Evolutionary conservation across 30 jellyfish, hydroid and myxozoan genomes (phyloP).

Genomic region (Hydractinia echinata): DNA sequence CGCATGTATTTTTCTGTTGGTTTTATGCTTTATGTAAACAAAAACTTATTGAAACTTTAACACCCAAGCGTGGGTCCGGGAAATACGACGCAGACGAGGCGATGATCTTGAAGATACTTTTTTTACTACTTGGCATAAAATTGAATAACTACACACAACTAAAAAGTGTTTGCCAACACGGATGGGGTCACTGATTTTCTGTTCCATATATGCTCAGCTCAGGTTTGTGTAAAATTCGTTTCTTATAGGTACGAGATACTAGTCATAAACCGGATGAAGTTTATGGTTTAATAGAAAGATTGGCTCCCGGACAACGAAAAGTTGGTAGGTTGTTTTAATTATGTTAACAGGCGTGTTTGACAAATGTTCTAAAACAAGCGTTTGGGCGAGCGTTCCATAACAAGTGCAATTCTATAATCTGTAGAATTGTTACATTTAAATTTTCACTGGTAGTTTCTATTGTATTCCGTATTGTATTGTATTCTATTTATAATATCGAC

Average conservation of each 20-base stretch:
- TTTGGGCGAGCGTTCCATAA: background rate
- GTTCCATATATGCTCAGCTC: background rate
- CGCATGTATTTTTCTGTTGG: background rate
- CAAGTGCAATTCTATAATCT: background rate
- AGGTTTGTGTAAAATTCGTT: too few relatives aligned
- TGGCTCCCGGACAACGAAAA: constrained; percentile 95
- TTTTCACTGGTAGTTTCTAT: too few relatives aligned
- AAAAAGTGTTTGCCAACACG: background rate
- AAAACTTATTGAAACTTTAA: too few relatives aligned
- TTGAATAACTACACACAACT: too few relatives aligned
- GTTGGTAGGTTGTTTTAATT: constrained; percentile 46
- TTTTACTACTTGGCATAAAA: too few relatives aligned
- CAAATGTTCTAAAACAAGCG: too few relatives aligned
- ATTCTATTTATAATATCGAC: too few relatives aligned
- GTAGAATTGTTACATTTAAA: background rate
- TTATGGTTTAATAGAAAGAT: constrained; percentile 92
- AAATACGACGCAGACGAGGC: too few relatives aligned
- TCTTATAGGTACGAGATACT: constrained; percentile 85
- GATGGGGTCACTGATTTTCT: background rate
- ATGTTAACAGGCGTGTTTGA: too few relatives aligned
- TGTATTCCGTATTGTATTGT: too few relatives aligned
- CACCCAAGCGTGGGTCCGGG: too few relatives aligned
- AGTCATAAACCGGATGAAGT: constrained; percentile 99
- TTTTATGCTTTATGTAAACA: background rate
- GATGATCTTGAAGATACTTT: too few relatives aligned